A percentile compares a stretch with the other conserved stretches of the same genome.
These are phyloP conservation scores for Thyatira batis DNA, from an alignment of 2,888 invertebrate species.

Conservation along the genomic window DNA sequence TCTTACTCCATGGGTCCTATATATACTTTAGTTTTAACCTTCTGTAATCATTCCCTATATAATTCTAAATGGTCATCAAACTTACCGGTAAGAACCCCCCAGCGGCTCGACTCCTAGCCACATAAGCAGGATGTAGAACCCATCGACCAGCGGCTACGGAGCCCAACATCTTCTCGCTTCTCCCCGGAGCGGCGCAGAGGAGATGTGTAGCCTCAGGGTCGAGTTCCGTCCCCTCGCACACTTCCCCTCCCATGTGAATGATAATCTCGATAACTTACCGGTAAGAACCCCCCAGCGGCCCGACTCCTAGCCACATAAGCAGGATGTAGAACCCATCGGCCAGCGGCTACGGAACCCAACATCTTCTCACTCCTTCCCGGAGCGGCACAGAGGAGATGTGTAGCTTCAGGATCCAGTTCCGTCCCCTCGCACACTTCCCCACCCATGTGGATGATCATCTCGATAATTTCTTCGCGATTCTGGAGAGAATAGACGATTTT, in stretches of 20 bases:
- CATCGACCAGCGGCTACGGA: conserved; percentile 94
- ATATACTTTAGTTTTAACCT: too few species aligned
- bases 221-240: not conserved
- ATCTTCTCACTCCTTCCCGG: conserved; percentile 93
- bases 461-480: conserved; percentile 79
- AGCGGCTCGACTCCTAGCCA: conserved; percentile 84
- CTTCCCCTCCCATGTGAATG: not conserved
- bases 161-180: conserved; percentile 94
- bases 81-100: conserved; percentile 85
- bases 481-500: conserved; percentile 28
- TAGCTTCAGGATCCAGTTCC: conserved; percentile 77
- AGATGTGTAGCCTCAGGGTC: conserved; percentile 85
- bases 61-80: too few species aligned
- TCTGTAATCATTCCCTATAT: too few species aligned
- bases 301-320: conserved; percentile 88
- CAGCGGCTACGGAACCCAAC: conserved; percentile 92
- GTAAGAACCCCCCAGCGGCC: conserved; percentile 82
- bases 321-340: conserved; percentile 94
- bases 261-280: conserved; percentile 72
- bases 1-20: too few species aligned
- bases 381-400: conserved; percentile 90
- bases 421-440: conserved; percentile 83
- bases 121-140: conserved; percentile 91
- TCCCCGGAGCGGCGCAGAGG: conserved; percentile 86
- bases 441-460: conserved; percentile 83